phyloP scores from a whole-genome alignment of 2,797 vertebrate species.

The Lutjanus argentimaculatus region DNA sequence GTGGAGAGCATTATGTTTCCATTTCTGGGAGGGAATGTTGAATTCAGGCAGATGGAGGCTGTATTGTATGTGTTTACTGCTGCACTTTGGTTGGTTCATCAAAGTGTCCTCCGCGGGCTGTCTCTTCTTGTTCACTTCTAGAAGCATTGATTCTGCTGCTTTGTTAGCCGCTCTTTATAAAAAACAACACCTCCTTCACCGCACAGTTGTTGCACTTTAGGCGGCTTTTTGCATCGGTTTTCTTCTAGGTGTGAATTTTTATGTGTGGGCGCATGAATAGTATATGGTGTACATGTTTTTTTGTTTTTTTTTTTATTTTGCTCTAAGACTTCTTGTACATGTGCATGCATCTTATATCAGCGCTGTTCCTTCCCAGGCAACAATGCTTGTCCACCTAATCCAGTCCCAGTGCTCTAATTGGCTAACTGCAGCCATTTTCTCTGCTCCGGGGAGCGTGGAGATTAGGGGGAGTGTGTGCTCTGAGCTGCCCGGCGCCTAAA shows the following conservation, averaged over 20 bases:
- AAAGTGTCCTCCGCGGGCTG: conserved; percentile 62
- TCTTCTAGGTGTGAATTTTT: conserved; percentile 10
- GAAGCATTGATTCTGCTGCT: conserved; percentile 65
- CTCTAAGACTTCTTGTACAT: conserved; percentile 22
- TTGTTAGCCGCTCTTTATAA: conserved; percentile 58
- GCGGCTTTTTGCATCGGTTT: conserved; percentile 16
- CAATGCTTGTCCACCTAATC: conserved; percentile 66
- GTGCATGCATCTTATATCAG: conserved; percentile 35
- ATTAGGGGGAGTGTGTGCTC: conserved; percentile 66
- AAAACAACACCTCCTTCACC: conserved; percentile 50
- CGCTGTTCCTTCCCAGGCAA: conserved; percentile 47
- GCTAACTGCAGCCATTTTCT: conserved; percentile 75
- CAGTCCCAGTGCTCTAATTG: conserved; percentile 77
- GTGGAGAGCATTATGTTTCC: conserved; percentile 45
- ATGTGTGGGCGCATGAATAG: conserved; percentile 38
- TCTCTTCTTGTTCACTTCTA: conserved; percentile 36
- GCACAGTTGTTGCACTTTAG: conserved; percentile 35
- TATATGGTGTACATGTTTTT: conserved; percentile 13
- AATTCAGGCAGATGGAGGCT: conserved; percentile 53
- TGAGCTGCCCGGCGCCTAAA: conserved; percentile 59
- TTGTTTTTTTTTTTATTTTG: neutral
- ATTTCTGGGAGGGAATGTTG: conserved; percentile 44
- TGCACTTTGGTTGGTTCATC: conserved; percentile 51
- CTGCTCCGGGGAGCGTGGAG: conserved; percentile 67
- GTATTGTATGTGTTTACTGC: conserved; percentile 50